Evolutionary conservation across 2,888 invertebrate genomes (phyloP).

Genomic region (Drosophila kuntzei): DNA sequence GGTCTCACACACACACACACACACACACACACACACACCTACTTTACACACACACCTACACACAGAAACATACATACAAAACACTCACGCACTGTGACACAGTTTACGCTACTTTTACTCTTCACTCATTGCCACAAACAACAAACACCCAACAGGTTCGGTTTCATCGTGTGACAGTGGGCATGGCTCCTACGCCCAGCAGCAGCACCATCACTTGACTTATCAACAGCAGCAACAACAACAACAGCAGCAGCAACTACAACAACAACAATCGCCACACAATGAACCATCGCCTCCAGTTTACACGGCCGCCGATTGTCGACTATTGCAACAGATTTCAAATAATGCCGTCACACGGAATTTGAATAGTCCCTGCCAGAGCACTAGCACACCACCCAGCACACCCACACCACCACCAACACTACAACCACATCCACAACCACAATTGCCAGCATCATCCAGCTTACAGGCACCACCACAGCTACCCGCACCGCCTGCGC

Average conservation of each 20-base stretch:
- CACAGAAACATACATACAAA: constrained; percentile 1
- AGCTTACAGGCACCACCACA: constrained; percentile 42
- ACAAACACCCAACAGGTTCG: constrained; percentile 88
- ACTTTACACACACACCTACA: constrained; percentile 15
- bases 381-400: constrained; percentile 71
- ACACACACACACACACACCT: constrained; percentile 29
- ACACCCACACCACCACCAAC: constrained; percentile 68
- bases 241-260: constrained; percentile 70
- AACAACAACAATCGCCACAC: constrained; percentile 39
- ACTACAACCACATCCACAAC: constrained; percentile 41
- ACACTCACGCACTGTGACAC: constrained; percentile 25
- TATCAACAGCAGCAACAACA: constrained; percentile 36
- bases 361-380: constrained; percentile 74
- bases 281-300: constrained; percentile 72
- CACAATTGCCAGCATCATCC: constrained; percentile 52
- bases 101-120: constrained; percentile 60
- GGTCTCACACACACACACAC: constrained; percentile 32
- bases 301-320: constrained; percentile 82
- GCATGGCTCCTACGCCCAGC: constrained; percentile 91
- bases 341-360: constrained; percentile 82
- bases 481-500: constrained; percentile 61
- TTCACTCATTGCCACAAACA: constrained; percentile 47
- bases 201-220: constrained; percentile 79
- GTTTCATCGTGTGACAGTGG: constrained; percentile 97
- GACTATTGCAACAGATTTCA: constrained; percentile 82